Conservation (phyloP, 2,113 vertebrate species). For the Rissa tridactyla region DNA sequence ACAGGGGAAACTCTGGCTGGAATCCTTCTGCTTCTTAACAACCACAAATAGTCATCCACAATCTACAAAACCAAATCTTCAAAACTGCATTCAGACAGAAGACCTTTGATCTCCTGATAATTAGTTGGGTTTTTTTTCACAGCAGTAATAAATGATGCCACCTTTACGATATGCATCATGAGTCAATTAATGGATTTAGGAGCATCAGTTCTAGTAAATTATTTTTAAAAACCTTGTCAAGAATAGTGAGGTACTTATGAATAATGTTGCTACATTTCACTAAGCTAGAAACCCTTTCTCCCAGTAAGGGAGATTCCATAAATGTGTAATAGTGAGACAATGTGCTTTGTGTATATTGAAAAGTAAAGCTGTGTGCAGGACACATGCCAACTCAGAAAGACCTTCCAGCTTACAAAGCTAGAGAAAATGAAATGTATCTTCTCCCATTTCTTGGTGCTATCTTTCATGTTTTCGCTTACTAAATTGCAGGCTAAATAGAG, state of each 20-base stretch:
- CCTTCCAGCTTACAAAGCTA: not conserved
- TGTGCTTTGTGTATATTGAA: not conserved
- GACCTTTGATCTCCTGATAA: not conserved
- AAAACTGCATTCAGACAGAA: not conserved
- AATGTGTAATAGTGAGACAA: not conserved
- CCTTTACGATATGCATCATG: not conserved
- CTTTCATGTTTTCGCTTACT: not conserved
- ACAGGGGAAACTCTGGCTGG: not conserved
- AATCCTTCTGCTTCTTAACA: not conserved
- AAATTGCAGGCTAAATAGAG: not conserved
- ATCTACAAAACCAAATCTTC: not conserved
- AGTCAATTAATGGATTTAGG: not conserved
- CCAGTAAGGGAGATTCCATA: not conserved
- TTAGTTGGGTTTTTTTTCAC: accelerated
- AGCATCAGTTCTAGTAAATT: not conserved
- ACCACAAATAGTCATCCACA: accelerated
- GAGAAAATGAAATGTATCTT: not conserved
- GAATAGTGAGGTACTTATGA: not conserved
- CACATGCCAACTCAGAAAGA: not conserved
- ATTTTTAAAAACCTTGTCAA: not conserved
- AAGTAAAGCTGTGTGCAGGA: not conserved
- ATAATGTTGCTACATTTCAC: not conserved
- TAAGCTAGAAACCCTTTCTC: not conserved
- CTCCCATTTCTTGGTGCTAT: not conserved
- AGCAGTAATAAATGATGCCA: not conserved